These are phyloP conservation scores for Anaspis maculata DNA, from an alignment of 2,888 invertebrate genomes.

Conservation along the genomic window DNA sequence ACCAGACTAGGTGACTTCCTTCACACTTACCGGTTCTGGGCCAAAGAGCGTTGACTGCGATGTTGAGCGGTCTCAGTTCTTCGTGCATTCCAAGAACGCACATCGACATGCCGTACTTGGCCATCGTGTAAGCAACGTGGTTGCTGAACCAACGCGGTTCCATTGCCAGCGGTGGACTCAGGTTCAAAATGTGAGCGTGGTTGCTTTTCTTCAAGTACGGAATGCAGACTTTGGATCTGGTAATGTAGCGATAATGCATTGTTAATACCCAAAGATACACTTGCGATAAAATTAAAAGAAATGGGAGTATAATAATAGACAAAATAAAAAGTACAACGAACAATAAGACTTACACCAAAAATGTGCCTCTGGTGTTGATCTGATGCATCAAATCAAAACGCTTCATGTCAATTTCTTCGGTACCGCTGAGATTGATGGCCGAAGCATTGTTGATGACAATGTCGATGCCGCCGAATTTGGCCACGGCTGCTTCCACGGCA, in stretches of 20 bases:
- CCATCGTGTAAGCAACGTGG: slow-evolving; percentile 95
- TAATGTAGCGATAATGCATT: too few relatives aligned
- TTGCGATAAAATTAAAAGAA: too few relatives aligned
- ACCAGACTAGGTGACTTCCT: slow-evolving; percentile 10
- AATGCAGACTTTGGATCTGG: slow-evolving; percentile 81
- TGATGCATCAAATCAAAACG: slow-evolving; percentile 93
- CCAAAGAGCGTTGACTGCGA: slow-evolving; percentile 95
- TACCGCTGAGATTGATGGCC: slow-evolving; percentile 80
- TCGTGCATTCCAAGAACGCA: slow-evolving; percentile 96
- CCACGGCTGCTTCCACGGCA: slow-evolving; percentile 67
- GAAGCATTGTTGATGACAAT: slow-evolving; percentile 94
- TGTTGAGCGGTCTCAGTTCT: slow-evolving; percentile 73
- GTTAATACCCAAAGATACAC: too few relatives aligned
- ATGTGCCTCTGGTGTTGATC: slow-evolving; percentile 92
- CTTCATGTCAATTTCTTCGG: slow-evolving; percentile 86
- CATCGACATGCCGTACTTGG: slow-evolving; percentile 99
- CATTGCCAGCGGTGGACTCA: slow-evolving; percentile 91
- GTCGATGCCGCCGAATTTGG: slow-evolving; percentile 92
- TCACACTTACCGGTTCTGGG: slow-evolving; percentile 84
- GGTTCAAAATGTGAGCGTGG: slow-evolving; percentile 90
- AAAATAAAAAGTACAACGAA: slow-evolving; percentile 25
- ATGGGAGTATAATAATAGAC: too few relatives aligned
- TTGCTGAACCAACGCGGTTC: slow-evolving; percentile 82
- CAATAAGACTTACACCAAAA: slow-evolving; percentile 65
- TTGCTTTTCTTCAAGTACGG: slow-evolving; percentile 79